Evolutionary conservation across 2,888 invertebrate species (phyloP), one percentile per base, ranked within the genome.

Genomic region (Ethmia dodecea): DNA sequence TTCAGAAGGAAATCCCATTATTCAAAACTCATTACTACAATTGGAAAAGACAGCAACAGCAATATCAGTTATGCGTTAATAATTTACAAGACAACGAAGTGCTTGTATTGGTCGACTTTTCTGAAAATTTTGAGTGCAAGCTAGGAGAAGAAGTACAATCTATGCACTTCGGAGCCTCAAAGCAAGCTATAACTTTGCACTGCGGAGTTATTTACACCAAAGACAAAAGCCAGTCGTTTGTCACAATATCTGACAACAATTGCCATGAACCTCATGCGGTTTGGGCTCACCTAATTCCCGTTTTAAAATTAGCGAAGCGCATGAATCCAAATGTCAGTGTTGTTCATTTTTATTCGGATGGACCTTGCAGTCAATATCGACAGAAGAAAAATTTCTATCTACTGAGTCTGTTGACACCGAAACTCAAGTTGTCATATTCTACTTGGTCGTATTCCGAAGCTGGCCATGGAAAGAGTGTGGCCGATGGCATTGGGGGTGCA

Each of bases 391-490:
- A 45, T 35, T 54, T 55, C 38, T 46, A 35, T 37, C 32, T 53
- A 2, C 22, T 44, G 0, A 41, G 33, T 29, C 24, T 41, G 14
- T 49, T 50, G 28, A 42, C 45, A 8, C 10, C 31, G 16, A 36
- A 46, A 37, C 28, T 47, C 11, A 40, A 36, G 5, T 22, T 50
- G 2, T 22, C 38, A 2, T 49, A 41, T 13, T 35, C 40, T 0
- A 56, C 52, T 1, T 55, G 52, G 52, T 51, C 47, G 1, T 55
- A 44, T 45, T 49, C 35, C 13, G 49, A 54, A 38, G 36, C 37
- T 5, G 52, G 44, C 3, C 51, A 52, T 25, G 53, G 53, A 4
- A 57, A 18, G 18, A 3, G 18, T 1, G 18, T 18, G 18, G 18
- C 18, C 3, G 18, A 18, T 3, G 18, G 18, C 9, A 48, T 55